Percentiles rank a stretch among this genome's conserved stretches.
These are phyloP conservation scores for Heloderma charlesbogerti DNA, from an alignment of 2,113 vertebrate species.

Conservation along the genomic window DNA sequence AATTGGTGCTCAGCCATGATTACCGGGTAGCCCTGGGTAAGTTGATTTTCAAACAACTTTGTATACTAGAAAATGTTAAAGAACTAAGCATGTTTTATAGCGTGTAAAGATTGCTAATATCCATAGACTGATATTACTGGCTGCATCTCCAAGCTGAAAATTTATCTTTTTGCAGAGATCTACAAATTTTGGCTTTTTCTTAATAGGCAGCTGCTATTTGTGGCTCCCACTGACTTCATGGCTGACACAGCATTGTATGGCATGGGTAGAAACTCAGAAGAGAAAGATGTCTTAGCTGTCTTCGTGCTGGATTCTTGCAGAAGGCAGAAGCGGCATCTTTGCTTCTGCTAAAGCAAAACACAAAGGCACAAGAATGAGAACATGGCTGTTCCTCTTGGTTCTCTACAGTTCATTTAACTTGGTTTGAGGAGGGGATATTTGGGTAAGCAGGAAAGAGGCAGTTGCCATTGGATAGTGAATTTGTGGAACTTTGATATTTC, in stretches of 20 bases:
- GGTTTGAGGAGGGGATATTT: neutral
- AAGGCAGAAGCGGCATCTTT: neutral
- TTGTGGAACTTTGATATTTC: neutral
- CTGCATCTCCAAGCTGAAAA: neutral
- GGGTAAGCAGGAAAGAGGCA: neutral
- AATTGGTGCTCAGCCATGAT: neutral
- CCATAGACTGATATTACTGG: neutral
- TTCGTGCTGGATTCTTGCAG: neutral
- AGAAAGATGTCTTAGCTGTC: neutral
- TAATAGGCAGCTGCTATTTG: neutral
- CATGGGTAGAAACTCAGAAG: neutral
- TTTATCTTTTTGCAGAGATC: neutral
- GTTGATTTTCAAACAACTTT: neutral
- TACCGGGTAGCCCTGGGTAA: neutral
- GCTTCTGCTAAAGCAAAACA: neutral
- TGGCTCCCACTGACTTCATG: too few species aligned
- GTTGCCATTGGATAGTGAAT: neutral
- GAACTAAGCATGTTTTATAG: neutral
- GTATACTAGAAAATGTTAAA: neutral
- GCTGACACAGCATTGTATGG: neutral
- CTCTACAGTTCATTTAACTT: neutral
- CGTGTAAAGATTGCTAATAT: neutral
- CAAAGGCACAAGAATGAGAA: neutral
- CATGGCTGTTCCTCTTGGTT: neutral
- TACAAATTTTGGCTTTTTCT: neutral